Conservation (phyloP, 2,888 invertebrate genomes). For the Deilephila porcellus region DNA sequence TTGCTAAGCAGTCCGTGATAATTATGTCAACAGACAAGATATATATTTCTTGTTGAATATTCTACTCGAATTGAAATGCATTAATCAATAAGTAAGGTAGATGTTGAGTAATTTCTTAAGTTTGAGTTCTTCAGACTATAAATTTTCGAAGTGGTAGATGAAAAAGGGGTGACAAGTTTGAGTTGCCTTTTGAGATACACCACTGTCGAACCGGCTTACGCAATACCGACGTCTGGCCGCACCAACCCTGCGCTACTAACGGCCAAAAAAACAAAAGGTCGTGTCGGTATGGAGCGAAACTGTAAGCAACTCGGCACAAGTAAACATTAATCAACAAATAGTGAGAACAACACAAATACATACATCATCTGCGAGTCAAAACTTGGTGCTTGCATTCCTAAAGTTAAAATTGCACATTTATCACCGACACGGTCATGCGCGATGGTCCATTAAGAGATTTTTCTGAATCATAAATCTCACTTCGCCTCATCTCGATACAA, state of each 20-base stretch:
- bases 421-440: slow-evolving; percentile 76
- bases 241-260: background rate
- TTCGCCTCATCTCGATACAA: slow-evolving; percentile 81
- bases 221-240: too few relatives aligned
- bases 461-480: slow-evolving; percentile 84
- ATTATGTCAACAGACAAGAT: too few relatives aligned
- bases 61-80: too few relatives aligned
- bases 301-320: slow-evolving; percentile 31
- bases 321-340: slow-evolving; percentile 63
- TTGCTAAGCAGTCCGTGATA: too few relatives aligned
- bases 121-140: too few relatives aligned
- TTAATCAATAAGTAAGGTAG: too few relatives aligned
- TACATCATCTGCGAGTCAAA: slow-evolving; percentile 79
- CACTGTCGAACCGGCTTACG: too few relatives aligned
- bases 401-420: slow-evolving; percentile 84
- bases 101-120: too few relatives aligned
- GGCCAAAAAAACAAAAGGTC: background rate
- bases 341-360: slow-evolving; percentile 68
- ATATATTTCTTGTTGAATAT: too few relatives aligned
- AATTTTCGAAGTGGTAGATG: too few relatives aligned
- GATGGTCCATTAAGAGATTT: slow-evolving; percentile 83
- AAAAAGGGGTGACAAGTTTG: too few relatives aligned
- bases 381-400: slow-evolving; percentile 80
- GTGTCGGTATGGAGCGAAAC: slow-evolving; percentile 15
- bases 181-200: too few relatives aligned